Evolutionary conservation across 2,888 invertebrate species (phyloP).

Genomic region (Anorthoa munda): DNA sequence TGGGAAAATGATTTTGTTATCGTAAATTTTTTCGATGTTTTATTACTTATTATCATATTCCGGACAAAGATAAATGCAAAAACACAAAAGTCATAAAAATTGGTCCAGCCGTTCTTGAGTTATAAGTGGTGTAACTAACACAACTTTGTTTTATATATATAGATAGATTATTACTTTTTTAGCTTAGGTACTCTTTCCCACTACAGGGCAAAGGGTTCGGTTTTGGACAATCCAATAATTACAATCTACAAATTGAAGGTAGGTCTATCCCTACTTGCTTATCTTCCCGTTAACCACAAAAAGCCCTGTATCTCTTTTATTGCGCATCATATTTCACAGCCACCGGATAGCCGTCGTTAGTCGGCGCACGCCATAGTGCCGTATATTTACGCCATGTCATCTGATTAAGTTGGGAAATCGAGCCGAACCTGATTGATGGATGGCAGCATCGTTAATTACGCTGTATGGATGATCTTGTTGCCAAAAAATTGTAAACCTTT

Average conservation of each 20-base stretch:
- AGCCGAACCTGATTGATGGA: constrained; percentile 80
- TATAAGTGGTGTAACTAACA: too few species aligned
- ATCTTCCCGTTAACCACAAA: constrained; percentile 28
- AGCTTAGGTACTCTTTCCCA: too few species aligned
- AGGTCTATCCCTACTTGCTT: not conserved
- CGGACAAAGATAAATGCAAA: too few species aligned
- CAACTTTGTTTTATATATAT: too few species aligned
- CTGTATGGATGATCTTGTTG: constrained; percentile 51
- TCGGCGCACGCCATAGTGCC: constrained; percentile 32
- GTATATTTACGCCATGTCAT: constrained; percentile 75
- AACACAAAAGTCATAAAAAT: too few species aligned
- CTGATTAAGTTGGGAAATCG: constrained; percentile 83
- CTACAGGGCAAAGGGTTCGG: too few species aligned
- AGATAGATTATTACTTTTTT: too few species aligned
- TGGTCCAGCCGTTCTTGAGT: too few species aligned
- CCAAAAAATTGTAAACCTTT: constrained; percentile 39
- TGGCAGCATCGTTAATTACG: constrained; percentile 78
- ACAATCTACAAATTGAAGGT: not conserved
- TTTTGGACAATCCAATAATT: not conserved
- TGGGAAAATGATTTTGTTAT: too few species aligned
- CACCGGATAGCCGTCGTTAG: constrained; percentile 58
- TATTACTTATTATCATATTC: too few species aligned
- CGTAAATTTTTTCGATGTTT: too few species aligned
- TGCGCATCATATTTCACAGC: constrained; percentile 60
- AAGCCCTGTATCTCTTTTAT: constrained; percentile 48